These are phyloP conservation scores for Nasonovia ribisnigri DNA, from an alignment of 2,888 invertebrate genomes.

Conservation along the genomic window DNA sequence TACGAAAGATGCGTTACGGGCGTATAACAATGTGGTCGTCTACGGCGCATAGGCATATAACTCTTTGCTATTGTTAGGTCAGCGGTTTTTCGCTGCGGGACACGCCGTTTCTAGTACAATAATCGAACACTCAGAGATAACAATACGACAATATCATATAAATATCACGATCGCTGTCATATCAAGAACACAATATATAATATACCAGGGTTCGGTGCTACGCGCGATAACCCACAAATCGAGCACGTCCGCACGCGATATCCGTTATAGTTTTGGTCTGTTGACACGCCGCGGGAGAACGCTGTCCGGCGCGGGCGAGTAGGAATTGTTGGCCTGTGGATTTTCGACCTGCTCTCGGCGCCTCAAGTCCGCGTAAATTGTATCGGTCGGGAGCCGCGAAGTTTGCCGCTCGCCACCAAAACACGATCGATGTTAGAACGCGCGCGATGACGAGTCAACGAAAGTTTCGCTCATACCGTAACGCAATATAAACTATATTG, in stretches of 20 bases:
- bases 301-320: not conserved
- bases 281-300: not conserved
- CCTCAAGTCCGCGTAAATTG: no score
- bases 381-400: not conserved
- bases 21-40: not conserved
- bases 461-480: not conserved
- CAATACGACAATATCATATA: not conserved
- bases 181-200: no score
- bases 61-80: not conserved
- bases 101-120: not conserved
- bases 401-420: not conserved
- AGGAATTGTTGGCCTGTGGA: not conserved
- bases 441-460: slow-evolving; percentile 53
- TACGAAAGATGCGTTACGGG: not conserved
- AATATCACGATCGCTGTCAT: not conserved
- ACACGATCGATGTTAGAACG: slow-evolving; percentile 42
- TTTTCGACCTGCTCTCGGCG: not conserved
- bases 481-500: not conserved
- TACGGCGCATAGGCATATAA: not conserved
- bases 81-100: not conserved
- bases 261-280: not conserved
- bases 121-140: not conserved
- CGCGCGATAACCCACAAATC: not conserved
- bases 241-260: not conserved
- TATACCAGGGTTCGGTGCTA: not conserved